Base-by-base conservation (phyloP, 2,113 vertebrate species). In the Seriola dumerili region DNA sequence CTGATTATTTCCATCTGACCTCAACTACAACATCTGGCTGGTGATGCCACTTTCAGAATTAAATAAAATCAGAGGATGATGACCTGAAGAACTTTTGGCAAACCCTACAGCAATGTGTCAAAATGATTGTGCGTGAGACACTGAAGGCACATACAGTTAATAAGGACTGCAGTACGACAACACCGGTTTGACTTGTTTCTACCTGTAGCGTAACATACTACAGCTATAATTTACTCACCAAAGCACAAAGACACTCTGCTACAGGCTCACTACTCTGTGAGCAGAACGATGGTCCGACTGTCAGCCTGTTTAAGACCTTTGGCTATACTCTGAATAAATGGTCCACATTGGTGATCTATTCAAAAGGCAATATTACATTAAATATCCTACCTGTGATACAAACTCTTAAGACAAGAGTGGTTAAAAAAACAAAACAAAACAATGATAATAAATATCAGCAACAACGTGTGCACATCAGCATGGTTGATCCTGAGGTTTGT, bases 141-240 rank as follows among this genome's bases (percentile, higher is more conserved):
- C n/a, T 10, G n/a, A 92, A 90, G 87, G 90, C 90, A 93, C 88
- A 7, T 44, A 59, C 19, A 75, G 57, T 58, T 71, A 4, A 21
- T 25, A 38, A 69, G 10, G 40, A 80, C 25, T 4, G 57, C 42
- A 42, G 29, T 59, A 86, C 32, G 40, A 50, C n/a, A 75, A 89
- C 29, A 80, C 25, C 62, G 46, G 40, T 29, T 42, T 12, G 14
- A 59, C 59, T 52, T 0, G 17, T 38, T 46, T 73, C 38, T 66
- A 58, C 42, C 6, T 54, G 44, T 11, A 48, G 25, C 5, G 65
- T 8, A 13, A 70, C 4, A 63, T n/a, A 25, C 23, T 68, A 63
- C 13, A 76, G 57, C 25, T 52, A 1, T 1, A 1, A 36, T 36
- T 36, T 32, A 21, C 16, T 63, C 36, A 48, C 25, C 38, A 42